Base-by-base conservation (phyloP, 2,113 vertebrate genomes). In the Pseudopipra pipra region DNA sequence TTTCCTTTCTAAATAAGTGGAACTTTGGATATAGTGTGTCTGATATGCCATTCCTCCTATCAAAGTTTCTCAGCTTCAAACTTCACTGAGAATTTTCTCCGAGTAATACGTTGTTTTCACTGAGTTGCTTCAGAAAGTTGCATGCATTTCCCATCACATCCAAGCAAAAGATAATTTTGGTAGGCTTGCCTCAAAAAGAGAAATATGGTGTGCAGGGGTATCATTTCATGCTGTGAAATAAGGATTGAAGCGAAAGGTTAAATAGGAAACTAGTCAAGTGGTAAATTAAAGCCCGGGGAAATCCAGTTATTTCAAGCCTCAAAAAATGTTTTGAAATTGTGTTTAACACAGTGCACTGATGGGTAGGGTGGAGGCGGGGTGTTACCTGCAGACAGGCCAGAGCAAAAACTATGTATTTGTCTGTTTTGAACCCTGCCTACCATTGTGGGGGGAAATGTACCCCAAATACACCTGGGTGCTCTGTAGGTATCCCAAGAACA, bases 201-300 rank as follows among this genome's bases (percentile, higher is more conserved):
- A 94, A 97, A 95, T 95, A 37, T 8, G 43, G 77, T 96, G 72
- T 94, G 85, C 74, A 90, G 51, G 80, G 51, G 59, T 94, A 97
- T 95, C 54, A 84, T 95, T 96, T 95, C 90, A 91, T 80, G 84
- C 90, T 93, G 79, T 94, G 94, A 95, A 97, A 95, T 91, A 85
- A 77, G 91, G 84, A 94, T 94, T 95, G 93, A 90, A 96, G 90
- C 33, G 81, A 95, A 96, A 96, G 88, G 92, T 95, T 96, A 97
- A 93, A 94, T 93, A 93, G 58, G 84, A 97, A 97, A 95, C 95
- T 89, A 95, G 90, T 97, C 95, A 96, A 96, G 94, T 95, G 95
- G 83, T 96, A 97, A 97, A 97, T 96, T 96, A 95, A 97, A 97
- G 94, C 71, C 88, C 35, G 78, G 77, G 95, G 96, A 97, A 97